Percentiles rank a stretch among this genome's conserved stretches.
Evolutionary conservation across 2,113 vertebrate genomes (phyloP).

Genomic region (Sorex araneus): DNA sequence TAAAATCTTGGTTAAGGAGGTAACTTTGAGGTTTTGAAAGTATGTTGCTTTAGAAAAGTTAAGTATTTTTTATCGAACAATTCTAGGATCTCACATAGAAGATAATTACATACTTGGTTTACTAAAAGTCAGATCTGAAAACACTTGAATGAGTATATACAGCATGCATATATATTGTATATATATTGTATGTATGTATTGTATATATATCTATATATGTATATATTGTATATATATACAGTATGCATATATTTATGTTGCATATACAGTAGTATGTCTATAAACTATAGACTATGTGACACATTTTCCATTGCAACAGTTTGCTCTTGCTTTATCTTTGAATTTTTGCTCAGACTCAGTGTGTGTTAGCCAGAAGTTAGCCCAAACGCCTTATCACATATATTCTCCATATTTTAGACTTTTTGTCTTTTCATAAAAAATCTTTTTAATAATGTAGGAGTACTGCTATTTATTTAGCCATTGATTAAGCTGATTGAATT

Average conservation of each 20-base stretch:
- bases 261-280: background rate
- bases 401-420: background rate
- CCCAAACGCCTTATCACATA: background rate
- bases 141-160: background rate
- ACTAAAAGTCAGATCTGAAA: background rate
- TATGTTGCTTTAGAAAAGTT: background rate
- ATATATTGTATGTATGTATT: no score
- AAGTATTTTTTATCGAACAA: background rate
- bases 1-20: conserved; percentile 2
- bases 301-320: background rate
- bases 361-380: background rate
- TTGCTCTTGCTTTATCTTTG: conserved; percentile 43
- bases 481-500: no score
- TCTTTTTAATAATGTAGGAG: no score
- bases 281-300: background rate
- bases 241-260: background rate
- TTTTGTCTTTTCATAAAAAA: background rate
- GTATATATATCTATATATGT: no score
- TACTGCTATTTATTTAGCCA: no score
- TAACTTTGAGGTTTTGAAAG: conserved; percentile 18
- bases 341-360: background rate
- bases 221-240: no score
- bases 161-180: no score
- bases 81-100: background rate
- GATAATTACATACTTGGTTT: conserved; percentile 2